Percentiles rank a stretch among this genome's conserved stretches.
phyloP scores from a whole-genome alignment of 2,113 vertebrate genomes.

The Opisthocomus hoazin region DNA sequence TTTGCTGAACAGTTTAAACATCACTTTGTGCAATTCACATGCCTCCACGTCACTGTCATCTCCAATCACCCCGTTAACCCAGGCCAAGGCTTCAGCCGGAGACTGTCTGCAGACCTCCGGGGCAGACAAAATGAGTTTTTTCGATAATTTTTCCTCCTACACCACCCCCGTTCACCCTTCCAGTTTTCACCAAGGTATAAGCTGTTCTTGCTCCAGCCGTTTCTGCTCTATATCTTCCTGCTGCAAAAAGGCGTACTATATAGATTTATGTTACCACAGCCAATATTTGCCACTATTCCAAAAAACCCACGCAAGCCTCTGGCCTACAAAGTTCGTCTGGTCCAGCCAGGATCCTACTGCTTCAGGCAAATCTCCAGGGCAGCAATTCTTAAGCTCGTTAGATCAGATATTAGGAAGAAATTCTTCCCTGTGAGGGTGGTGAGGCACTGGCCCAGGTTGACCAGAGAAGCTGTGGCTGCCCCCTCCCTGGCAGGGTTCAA shows the following conservation, averaged over 20 bases:
- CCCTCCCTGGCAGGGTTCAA: too few relatives aligned
- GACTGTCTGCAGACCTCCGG: neutral
- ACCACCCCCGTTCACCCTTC: neutral
- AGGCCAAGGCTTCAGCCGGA: neutral
- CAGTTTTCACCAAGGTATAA: neutral
- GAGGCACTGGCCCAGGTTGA: too few relatives aligned
- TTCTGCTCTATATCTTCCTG: neutral
- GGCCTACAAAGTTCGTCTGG: neutral
- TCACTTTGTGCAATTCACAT: neutral
- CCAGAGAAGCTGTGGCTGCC: too few relatives aligned
- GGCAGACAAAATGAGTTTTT: neutral
- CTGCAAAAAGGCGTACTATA: neutral
- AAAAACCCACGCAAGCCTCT: neutral
- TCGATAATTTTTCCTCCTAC: neutral
- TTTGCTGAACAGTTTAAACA: neutral
- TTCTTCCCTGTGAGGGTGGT: too few relatives aligned
- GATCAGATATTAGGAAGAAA: too few relatives aligned
- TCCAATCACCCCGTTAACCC: neutral
- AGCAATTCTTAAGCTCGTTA: neutral
- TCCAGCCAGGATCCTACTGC: neutral
- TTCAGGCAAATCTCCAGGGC: neutral
- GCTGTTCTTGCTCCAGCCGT: neutral
- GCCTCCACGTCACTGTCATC: neutral
- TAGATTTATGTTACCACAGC: fast-evolving
- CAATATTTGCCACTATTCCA: neutral